Conservation (phyloP, 2,888 invertebrate genomes). For the Leptodirus hochenwartii region DNA sequence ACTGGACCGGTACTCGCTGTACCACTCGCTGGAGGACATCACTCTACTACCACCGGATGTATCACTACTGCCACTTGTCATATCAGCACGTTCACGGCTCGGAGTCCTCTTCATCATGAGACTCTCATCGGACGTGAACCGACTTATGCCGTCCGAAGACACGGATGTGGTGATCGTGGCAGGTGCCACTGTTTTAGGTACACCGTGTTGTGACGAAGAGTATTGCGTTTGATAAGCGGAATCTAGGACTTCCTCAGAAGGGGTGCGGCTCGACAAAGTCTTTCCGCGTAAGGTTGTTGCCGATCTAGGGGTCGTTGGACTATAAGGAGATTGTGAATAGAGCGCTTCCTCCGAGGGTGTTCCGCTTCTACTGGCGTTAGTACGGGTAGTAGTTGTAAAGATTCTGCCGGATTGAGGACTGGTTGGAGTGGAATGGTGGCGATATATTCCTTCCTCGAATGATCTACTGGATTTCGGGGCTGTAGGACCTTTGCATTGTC, state of each 20-base stretch:
- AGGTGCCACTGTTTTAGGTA: constrained; percentile 1
- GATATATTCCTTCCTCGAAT: no score
- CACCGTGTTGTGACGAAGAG: neutral
- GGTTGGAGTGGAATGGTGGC: no score
- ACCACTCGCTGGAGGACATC: constrained; percentile 35
- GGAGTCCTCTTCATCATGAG: constrained; percentile 27
- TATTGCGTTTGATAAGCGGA: constrained; percentile 40
- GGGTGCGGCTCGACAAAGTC: constrained; percentile 29
- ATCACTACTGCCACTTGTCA: constrained; percentile 28
- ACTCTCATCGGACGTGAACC: constrained; percentile 36
- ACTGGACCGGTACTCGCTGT: constrained; percentile 35
- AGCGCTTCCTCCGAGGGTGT: no score
- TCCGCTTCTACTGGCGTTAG: no score
- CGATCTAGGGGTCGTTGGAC: no score
- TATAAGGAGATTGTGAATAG: no score
- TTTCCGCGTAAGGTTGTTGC: no score
- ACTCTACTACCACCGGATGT: no score
- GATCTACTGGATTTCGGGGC: no score
- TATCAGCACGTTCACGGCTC: constrained; percentile 19
- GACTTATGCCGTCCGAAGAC: constrained; percentile 28
- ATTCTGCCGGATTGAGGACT: no score
- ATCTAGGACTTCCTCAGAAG: constrained; percentile 37
- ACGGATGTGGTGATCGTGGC: constrained; percentile 26
- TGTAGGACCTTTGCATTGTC: no score
- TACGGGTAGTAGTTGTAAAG: no score